phyloP scores from a whole-genome alignment of 2,113 vertebrate genomes.

The Trochalopteron elliotii region DNA sequence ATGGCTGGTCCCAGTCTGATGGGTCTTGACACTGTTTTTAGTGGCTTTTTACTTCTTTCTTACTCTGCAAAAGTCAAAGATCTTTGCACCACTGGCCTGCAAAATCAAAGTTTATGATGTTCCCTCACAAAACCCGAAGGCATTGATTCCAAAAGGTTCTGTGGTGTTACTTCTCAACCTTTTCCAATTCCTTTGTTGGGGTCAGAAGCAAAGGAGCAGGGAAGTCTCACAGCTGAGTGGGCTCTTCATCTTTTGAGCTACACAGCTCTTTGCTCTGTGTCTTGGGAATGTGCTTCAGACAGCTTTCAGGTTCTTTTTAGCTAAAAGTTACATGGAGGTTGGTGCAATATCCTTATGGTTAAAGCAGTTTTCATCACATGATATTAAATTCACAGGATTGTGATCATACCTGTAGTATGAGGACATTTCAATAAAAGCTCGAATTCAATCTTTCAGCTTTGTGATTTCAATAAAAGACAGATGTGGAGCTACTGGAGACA shows the following conservation, averaged over 20 bases:
- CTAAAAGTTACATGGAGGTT: background rate
- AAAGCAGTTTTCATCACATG: background rate
- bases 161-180: background rate
- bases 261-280: background rate
- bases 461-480: background rate
- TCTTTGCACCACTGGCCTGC: background rate
- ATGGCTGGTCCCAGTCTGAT: background rate
- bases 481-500: background rate
- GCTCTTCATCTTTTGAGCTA: background rate
- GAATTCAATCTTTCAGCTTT: background rate
- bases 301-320: background rate
- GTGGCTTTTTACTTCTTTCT: background rate
- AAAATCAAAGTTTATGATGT: background rate
- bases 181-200: background rate
- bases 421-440: background rate
- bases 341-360: background rate
- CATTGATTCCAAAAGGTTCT: background rate
- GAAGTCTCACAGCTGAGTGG: background rate
- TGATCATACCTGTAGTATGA: background rate
- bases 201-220: background rate
- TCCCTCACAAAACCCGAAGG: background rate
- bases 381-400: background rate
- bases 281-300: background rate
- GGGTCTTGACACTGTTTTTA: background rate
- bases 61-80: background rate